phyloP scores from a whole-genome alignment of 2,888 invertebrate species.

The Drosophila emarginata region DNA sequence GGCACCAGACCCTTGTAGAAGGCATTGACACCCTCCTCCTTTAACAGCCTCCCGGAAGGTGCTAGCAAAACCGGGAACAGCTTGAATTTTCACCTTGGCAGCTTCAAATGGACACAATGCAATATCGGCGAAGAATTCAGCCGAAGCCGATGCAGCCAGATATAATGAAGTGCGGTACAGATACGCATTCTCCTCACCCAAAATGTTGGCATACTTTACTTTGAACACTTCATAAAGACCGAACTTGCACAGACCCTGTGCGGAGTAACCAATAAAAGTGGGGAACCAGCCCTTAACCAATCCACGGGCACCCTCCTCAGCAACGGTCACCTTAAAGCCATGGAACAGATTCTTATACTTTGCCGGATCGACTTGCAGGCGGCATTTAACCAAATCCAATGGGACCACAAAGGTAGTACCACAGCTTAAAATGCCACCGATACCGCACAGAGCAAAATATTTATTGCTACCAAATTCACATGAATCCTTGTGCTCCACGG shows the following conservation, averaged over 20 bases:
- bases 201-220: slow-evolving; percentile 87
- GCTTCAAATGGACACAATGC: slow-evolving; percentile 98
- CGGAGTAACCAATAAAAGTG: slow-evolving; percentile 91
- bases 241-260: slow-evolving; percentile 91
- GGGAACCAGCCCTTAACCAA: slow-evolving; percentile 95
- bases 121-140: slow-evolving; percentile 93
- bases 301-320: slow-evolving; percentile 89
- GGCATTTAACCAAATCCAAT: slow-evolving; percentile 92
- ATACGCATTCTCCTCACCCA: slow-evolving; percentile 91
- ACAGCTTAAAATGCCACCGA: slow-evolving; percentile 92
- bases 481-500: slow-evolving; percentile 82
- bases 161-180: slow-evolving; percentile 92
- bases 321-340: slow-evolving; percentile 89
- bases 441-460: slow-evolving; percentile 90
- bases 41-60: slow-evolving; percentile 88
- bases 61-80: slow-evolving; percentile 88
- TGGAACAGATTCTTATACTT: slow-evolving; percentile 91
- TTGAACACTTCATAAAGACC: slow-evolving; percentile 95
- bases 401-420: slow-evolving; percentile 91
- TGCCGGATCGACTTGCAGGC: slow-evolving; percentile 89
- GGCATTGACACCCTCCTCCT: slow-evolving; percentile 89
- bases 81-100: slow-evolving; percentile 94
- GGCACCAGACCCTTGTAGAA: slow-evolving; percentile 93
- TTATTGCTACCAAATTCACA: slow-evolving; percentile 90
- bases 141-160: slow-evolving; percentile 92